Percentiles rank a stretch among this genome's conserved stretches.
phyloP scores from a whole-genome alignment of 2,113 vertebrate genomes.

The Alethe castanea region DNA sequence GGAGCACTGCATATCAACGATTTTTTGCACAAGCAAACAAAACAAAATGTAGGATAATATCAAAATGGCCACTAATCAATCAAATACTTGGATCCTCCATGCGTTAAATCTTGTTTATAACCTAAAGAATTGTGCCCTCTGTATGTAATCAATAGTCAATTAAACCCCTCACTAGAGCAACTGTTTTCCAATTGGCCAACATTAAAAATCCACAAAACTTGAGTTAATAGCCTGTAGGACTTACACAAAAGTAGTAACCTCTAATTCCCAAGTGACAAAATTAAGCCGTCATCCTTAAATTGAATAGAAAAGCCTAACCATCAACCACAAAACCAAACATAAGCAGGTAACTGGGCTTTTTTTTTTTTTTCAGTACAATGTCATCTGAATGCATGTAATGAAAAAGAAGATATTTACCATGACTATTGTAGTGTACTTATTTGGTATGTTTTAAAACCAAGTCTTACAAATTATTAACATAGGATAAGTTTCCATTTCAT shows the following conservation, averaged over 20 bases:
- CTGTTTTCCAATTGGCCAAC: neutral
- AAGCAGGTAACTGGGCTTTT: neutral
- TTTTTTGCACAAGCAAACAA: neutral
- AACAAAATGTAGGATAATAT: neutral
- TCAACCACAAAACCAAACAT: neutral
- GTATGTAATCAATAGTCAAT: slow-evolving; percentile 19
- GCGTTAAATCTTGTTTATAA: slow-evolving; percentile 11
- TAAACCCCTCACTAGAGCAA: neutral
- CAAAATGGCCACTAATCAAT: neutral
- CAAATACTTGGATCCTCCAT: neutral
- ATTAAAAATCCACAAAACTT: neutral
- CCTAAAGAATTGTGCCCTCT: neutral
- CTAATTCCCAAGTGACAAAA: neutral
- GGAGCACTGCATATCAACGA: neutral
- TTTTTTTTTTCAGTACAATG: neutral
- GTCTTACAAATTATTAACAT: neutral
- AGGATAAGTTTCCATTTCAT: neutral
- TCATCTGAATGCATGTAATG: neutral
- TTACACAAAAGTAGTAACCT: neutral
- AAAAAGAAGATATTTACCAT: neutral
- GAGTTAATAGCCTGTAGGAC: neutral
- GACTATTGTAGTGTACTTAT: neutral
- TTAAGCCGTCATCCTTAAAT: neutral
- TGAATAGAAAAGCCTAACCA: neutral
- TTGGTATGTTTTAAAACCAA: neutral